Percentiles rank a stretch among this genome's conserved stretches.
phyloP scores from a whole-genome alignment of 1,140 invertebrate species.

The Drosophila setifemur region DNA sequence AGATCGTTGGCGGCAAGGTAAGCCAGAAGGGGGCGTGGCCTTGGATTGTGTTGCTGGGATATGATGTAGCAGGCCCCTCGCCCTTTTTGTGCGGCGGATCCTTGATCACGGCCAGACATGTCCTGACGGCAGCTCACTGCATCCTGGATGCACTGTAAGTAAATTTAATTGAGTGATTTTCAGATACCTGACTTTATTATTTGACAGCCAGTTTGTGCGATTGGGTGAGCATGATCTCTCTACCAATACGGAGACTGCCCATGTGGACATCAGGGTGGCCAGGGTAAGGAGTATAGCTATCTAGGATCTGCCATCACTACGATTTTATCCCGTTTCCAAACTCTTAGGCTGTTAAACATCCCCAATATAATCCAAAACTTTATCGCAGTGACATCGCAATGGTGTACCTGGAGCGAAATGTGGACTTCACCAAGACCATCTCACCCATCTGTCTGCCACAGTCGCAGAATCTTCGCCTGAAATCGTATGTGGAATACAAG shows the following conservation, averaged over 20 bases:
- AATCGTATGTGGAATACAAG: slow-evolving; percentile 82
- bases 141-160: slow-evolving; percentile 59
- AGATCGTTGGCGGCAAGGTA: slow-evolving; percentile 81
- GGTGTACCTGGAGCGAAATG: slow-evolving; percentile 58
- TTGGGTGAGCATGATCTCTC: slow-evolving; percentile 70
- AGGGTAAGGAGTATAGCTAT: slow-evolving; percentile 27
- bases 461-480: slow-evolving; percentile 20
- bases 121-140: slow-evolving; percentile 73
- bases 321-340: not conserved
- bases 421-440: slow-evolving; percentile 47
- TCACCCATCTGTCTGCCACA: slow-evolving; percentile 60
- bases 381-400: slow-evolving; percentile 68
- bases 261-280: slow-evolving; percentile 48
- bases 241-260: slow-evolving; percentile 51
- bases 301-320: too few relatives aligned
- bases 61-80: slow-evolving; percentile 48
- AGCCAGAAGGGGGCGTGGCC: slow-evolving; percentile 73
- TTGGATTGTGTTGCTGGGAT: slow-evolving; percentile 71
- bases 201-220: slow-evolving; percentile 50
- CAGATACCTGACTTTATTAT: not conserved
- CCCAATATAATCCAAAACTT: slow-evolving; percentile 49
- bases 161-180: too few relatives aligned
- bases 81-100: slow-evolving; percentile 74
- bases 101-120: slow-evolving; percentile 64
- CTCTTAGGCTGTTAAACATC: slow-evolving; percentile 37